A percentile compares a stretch with the other conserved stretches of the same genome.
phyloP scores from a whole-genome alignment of 2,888 invertebrate species.

The Norana najaformis region DNA sequence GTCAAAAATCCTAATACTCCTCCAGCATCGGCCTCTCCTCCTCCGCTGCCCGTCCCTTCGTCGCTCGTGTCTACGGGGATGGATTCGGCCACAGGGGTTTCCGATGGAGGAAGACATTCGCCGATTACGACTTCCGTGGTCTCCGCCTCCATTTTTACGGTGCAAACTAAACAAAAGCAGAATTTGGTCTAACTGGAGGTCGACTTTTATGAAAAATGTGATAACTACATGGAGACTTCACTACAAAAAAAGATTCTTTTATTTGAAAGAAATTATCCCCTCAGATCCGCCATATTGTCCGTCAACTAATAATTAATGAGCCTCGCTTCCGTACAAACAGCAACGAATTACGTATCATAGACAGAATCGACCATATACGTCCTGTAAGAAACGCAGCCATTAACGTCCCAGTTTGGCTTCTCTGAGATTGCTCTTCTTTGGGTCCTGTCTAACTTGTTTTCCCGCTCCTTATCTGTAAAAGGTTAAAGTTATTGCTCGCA shows the following conservation, averaged over 20 bases:
- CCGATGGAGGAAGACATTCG: slow-evolving; percentile 26
- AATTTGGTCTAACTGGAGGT: background rate
- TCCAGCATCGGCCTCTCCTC: background rate
- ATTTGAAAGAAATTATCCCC: background rate
- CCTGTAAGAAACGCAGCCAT: too few relatives aligned
- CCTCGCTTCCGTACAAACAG: background rate
- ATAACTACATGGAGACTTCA: background rate
- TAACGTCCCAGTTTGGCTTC: too few relatives aligned
- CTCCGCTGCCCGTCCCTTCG: background rate
- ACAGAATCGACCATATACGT: background rate
- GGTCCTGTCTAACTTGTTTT: too few relatives aligned
- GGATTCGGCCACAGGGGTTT: background rate
- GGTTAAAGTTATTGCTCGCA: too few relatives aligned
- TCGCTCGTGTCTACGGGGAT: slow-evolving; percentile 25
- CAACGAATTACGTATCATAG: background rate
- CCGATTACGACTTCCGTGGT: slow-evolving; percentile 24
- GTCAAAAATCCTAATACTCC: slow-evolving; percentile 23
- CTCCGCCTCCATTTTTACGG: slow-evolving; percentile 29
- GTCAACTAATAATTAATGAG: background rate
- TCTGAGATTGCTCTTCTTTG: too few relatives aligned
- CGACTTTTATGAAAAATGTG: background rate
- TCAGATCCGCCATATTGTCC: background rate
- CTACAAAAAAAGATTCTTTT: background rate
- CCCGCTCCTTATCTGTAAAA: too few relatives aligned
- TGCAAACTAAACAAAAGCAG: background rate